phyloP scores from a whole-genome alignment of 2,888 invertebrate species.

The Unio pictorum region DNA sequence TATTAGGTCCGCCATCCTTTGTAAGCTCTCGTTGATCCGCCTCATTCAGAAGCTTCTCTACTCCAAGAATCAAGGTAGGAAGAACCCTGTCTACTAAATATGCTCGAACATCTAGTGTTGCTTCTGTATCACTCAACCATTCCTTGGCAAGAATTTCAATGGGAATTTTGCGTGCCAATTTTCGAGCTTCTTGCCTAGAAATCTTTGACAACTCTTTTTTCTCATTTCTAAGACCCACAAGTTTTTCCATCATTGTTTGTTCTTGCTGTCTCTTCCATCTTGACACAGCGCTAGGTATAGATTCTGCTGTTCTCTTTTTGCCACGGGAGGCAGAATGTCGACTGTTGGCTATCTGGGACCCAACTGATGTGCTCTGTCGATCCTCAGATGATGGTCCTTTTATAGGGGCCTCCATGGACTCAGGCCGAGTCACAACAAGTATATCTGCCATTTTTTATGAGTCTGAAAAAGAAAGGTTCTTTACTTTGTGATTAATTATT shows the following conservation, averaged over 20 bases:
- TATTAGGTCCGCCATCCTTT: constrained; percentile 40
- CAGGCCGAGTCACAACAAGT: constrained; percentile 1
- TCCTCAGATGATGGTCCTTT: constrained; percentile 36
- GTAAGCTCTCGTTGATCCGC: constrained; percentile 65
- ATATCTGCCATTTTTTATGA: constrained; percentile 11
- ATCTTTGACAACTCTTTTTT: constrained; percentile 58
- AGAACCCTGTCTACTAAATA: constrained; percentile 69
- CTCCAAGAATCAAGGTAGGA: constrained; percentile 69
- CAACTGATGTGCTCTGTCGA: constrained; percentile 15
- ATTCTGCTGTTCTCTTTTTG: constrained; percentile 21
- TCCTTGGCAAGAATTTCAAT: constrained; percentile 68
- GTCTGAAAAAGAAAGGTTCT: too few species aligned
- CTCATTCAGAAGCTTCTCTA: constrained; percentile 70
- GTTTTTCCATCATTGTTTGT: constrained; percentile 66
- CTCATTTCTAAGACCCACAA: constrained; percentile 59
- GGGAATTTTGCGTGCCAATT: constrained; percentile 67
- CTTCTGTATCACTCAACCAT: constrained; percentile 65
- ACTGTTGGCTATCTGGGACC: constrained; percentile 26
- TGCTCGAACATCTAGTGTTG: constrained; percentile 65
- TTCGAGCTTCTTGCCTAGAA: constrained; percentile 60
- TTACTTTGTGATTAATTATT: too few species aligned
- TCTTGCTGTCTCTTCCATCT: constrained; percentile 67
- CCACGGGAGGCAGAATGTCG: constrained; percentile 33
- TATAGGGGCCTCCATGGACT: constrained; percentile 26
- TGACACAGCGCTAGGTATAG: constrained; percentile 58